Evolutionary conservation across 2,113 vertebrate genomes (phyloP).

Genomic region (Xenopus tropicalis): DNA sequence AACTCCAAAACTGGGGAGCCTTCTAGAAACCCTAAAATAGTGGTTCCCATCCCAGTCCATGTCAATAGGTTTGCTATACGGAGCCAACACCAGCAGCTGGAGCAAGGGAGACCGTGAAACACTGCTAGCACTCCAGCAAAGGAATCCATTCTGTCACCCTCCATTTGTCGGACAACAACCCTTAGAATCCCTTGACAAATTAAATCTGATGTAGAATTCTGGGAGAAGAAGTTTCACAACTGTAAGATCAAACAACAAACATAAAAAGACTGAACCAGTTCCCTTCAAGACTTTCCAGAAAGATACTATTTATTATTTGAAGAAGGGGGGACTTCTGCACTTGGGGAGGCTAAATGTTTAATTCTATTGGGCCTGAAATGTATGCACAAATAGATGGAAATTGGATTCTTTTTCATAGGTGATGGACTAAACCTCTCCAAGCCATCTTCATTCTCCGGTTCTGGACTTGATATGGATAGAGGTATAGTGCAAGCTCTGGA

Average conservation of each 20-base stretch:
- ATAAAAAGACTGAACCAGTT: slow-evolving; percentile 19
- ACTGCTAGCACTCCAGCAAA: not conserved
- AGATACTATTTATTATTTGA: not conserved
- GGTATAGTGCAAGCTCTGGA: too few relatives aligned
- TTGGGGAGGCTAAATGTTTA: too few relatives aligned
- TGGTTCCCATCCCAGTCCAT: slow-evolving; percentile 96
- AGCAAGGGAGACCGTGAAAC: slow-evolving; percentile 86
- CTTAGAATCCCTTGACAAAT: too few relatives aligned
- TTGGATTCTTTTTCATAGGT: too few relatives aligned
- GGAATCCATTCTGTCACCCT: not conserved
- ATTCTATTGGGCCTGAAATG: too few relatives aligned
- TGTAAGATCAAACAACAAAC: not conserved
- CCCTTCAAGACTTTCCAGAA: slow-evolving; percentile 17
- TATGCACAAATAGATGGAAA: too few relatives aligned
- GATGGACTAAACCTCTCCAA: too few relatives aligned
- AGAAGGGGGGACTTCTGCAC: too few relatives aligned
- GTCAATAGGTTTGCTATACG: slow-evolving; percentile 96
- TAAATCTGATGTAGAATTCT: not conserved
- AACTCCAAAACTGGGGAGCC: slow-evolving; percentile 96
- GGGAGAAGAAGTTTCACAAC: not conserved
- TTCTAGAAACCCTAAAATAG: slow-evolving; percentile 94
- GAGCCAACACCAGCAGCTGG: slow-evolving; percentile 97
- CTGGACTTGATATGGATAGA: too few relatives aligned
- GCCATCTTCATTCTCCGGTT: too few relatives aligned
- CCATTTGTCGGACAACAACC: not conserved